Conservation (phyloP, 2,797 vertebrate species). For the Notolepis coatsorum region DNA sequence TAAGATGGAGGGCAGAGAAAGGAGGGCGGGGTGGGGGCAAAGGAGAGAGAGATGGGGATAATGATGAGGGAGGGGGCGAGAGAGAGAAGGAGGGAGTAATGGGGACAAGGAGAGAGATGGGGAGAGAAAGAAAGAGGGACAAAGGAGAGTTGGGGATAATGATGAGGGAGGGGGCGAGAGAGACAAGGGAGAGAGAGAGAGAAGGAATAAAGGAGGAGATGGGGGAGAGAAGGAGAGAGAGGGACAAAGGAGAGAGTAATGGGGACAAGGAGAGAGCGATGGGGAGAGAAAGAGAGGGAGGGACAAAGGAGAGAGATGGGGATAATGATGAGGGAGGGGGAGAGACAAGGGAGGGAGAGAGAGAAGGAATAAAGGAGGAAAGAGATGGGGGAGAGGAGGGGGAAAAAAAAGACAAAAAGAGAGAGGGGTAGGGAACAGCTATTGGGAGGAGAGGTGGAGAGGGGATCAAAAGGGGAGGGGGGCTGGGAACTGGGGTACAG, state of each 20-base stretch:
- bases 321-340: background rate
- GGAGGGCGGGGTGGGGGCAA: conserved; percentile 11
- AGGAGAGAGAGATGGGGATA: background rate
- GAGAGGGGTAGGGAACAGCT: no score
- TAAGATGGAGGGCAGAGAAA: conserved; percentile 34
- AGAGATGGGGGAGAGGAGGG: background rate
- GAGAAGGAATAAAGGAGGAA: background rate
- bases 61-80: background rate
- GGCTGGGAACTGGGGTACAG: no score
- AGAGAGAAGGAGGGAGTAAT: background rate
- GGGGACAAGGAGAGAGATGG: background rate
- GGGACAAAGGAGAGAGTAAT: background rate
- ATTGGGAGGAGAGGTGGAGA: no score
- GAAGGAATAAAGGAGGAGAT: background rate
- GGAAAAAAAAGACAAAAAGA: no score
- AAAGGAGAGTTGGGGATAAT: background rate
- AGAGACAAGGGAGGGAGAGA: background rate
- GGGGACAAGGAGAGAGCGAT: background rate
- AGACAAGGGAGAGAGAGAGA: background rate
- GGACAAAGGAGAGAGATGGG: background rate
- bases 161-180: background rate
- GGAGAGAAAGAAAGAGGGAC: conserved; percentile 10
- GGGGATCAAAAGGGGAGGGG: no score
- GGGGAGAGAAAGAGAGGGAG: background rate
- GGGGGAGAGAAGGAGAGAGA: background rate